Conservation (phyloP, 2,888 invertebrate genomes). For the Tenthredo notha region DNA sequence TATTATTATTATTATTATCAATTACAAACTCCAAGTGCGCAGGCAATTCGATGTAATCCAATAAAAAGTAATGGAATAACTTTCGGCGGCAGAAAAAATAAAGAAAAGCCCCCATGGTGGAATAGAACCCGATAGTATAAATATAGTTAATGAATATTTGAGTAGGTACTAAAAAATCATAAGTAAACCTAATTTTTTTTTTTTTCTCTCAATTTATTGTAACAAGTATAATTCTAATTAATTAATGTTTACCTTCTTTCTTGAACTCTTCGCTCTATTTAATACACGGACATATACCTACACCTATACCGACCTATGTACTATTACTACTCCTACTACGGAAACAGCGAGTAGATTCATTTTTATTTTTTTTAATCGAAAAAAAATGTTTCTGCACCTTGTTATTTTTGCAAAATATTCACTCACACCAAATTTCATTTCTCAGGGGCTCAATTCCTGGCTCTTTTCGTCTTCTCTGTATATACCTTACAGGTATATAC, state of each 20-base stretch:
- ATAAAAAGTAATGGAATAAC: slow-evolving; percentile 9
- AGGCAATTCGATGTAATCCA: neutral
- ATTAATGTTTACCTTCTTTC: neutral
- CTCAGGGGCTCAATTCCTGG: neutral
- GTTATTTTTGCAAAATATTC: neutral
- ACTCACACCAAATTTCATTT: neutral
- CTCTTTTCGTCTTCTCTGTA: neutral
- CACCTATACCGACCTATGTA: neutral
- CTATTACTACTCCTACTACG: neutral
- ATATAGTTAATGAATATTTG: neutral
- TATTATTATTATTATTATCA: neutral
- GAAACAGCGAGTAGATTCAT: neutral
- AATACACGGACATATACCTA: neutral
- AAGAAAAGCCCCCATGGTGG: neutral
- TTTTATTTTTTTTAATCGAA: neutral
- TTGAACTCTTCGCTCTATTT: neutral
- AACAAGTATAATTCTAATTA: slow-evolving; percentile 5
- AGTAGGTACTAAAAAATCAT: neutral
- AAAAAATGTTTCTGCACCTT: neutral
- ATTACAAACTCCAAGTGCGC: neutral
- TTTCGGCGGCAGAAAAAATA: neutral
- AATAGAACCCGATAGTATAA: neutral
- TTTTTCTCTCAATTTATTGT: neutral
- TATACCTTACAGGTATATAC: neutral
- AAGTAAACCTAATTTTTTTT: neutral